Evolutionary conservation across 2,797 vertebrate species (phyloP), one percentile per base, ranked within the genome.

Genomic region (Nyctalus aviator): DNA sequence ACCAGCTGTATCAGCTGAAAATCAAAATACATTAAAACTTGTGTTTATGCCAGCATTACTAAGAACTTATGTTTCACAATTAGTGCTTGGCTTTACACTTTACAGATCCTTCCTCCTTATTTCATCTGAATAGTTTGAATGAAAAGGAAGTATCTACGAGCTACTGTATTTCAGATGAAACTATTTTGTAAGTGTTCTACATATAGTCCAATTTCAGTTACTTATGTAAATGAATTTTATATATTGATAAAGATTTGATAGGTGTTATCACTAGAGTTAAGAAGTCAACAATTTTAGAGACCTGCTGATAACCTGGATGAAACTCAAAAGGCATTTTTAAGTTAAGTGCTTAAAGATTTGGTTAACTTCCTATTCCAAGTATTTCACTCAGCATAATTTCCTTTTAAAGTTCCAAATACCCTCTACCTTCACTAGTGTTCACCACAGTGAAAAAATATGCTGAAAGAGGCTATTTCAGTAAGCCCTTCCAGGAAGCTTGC

Each of bases 401-500:
- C 53, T 94, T 94, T 83, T 64, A 79, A 95, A 92, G 84, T 78
- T 93, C 59, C 64, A 71, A 71, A 94, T 18, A 92, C 71, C 57
- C 66, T 95, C 48, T 85, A 90, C 71, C 91, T 95, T 93, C 44
- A 90, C 48, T 82, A 86, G 18, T 35, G 91, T 83, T 46, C 83
- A 84, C 75, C 90, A 91, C 35, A 68, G 13, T 83, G 62, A 25
- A 66, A 78, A 90, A 97, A 98, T 97, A 5, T 97, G 98, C 98
- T 98, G 98, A 98, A 97, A 95, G 57, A 25, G 91, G 84, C n/a
- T 94, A 97, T 95, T 96, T 96, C 84, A 92, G 32, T 91, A 91
- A 97, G 96, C 85, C 88, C 82, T 98, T 98, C 97, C 97, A 97
- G 97, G 92, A 98, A 98, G 96, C 79, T 96, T 84, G 93, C 95